Conservation (phyloP, 1,140 invertebrate genomes). For the Episyrphus balteatus region DNA sequence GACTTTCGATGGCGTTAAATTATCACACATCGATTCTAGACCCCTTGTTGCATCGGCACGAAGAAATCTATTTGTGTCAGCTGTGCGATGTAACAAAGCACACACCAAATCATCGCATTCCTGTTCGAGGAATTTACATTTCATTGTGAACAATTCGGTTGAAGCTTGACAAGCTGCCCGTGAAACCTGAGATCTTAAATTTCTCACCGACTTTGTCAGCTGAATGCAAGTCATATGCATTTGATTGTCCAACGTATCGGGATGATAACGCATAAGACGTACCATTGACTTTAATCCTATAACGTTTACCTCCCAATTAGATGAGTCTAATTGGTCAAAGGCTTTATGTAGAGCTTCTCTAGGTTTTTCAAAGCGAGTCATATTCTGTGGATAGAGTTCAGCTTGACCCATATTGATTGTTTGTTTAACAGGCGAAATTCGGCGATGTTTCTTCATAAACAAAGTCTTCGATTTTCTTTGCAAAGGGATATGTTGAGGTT, state of each 20-base stretch:
- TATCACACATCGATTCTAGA: slow-evolving; percentile 66
- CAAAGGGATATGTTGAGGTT: slow-evolving; percentile 15
- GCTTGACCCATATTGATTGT: slow-evolving; percentile 24
- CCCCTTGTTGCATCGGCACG: slow-evolving; percentile 76
- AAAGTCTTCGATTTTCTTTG: slow-evolving; percentile 29
- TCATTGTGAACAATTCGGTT: slow-evolving; percentile 60
- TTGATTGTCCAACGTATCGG: slow-evolving; percentile 51
- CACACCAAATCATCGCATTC: slow-evolving; percentile 77
- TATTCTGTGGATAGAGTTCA: slow-evolving; percentile 23
- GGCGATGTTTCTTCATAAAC: slow-evolving; percentile 19
- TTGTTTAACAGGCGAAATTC: slow-evolving; percentile 29
- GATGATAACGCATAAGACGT: slow-evolving; percentile 58
- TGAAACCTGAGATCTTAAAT: slow-evolving; percentile 82
- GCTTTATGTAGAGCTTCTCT: slow-evolving; percentile 51
- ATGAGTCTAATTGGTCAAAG: slow-evolving; percentile 53
- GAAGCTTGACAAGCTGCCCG: slow-evolving; percentile 70
- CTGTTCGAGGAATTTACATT: slow-evolving; percentile 63
- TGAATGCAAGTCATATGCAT: slow-evolving; percentile 52
- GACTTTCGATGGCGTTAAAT: slow-evolving; percentile 46
- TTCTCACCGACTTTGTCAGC: slow-evolving; percentile 67
- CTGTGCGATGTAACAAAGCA: slow-evolving; percentile 71
- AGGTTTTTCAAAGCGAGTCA: slow-evolving; percentile 43
- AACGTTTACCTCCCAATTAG: slow-evolving; percentile 79
- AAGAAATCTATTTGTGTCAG: slow-evolving; percentile 87
- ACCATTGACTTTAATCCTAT: slow-evolving; percentile 63